Base-by-base conservation (phyloP, 2,888 invertebrate genomes). In the Bombyx huttoni region DNA sequence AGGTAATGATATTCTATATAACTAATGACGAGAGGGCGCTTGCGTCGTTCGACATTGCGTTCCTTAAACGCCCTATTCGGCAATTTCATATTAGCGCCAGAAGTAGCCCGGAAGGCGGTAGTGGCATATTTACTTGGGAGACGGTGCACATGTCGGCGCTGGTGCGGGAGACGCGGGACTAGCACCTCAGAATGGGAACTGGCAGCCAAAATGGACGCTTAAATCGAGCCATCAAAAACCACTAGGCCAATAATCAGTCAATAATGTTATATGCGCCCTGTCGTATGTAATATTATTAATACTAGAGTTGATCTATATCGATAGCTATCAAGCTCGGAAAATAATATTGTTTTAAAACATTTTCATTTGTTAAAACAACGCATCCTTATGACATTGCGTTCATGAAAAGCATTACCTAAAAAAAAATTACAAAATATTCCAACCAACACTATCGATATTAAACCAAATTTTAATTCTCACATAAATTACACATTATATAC, bases 401-500 rank as follows among this genome's bases (percentile, higher is more conserved):
- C 24, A 24, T 24, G 5, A 24, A 24, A 24, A 24, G 24, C 24
- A 3, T 24, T 24, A 24, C 1, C 24, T 24, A 24, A 24, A 24
- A 24, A 24, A 24, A 24, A 24, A 24, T 0, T 24, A 24, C 24
- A 1, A 24, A 3, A 24, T 24, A 24, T 24, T 24, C 24, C 40
- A 40, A 40, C 7, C 40, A 40, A 40, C 12, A 12, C 35, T 53
- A 49, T 51, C 53, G 49, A 51, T 53, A 40, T 50, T 53, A 53
- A 52, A 58, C 55, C 53, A 50, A 54, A 47, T 46, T 34, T 40
- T 13, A 51, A 51, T 49, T 40, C 49, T 51, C 51, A 47, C 47
- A 45, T 46, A 63, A 67, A 81, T 80, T 81, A 79, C 77, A 84
- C 84, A 83, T 81, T 87, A 86, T 87, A 84, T 87, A 87, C 87